Conservation (phyloP, 1,140 invertebrate species). For the Caenorhabditis inopinata region DNA sequence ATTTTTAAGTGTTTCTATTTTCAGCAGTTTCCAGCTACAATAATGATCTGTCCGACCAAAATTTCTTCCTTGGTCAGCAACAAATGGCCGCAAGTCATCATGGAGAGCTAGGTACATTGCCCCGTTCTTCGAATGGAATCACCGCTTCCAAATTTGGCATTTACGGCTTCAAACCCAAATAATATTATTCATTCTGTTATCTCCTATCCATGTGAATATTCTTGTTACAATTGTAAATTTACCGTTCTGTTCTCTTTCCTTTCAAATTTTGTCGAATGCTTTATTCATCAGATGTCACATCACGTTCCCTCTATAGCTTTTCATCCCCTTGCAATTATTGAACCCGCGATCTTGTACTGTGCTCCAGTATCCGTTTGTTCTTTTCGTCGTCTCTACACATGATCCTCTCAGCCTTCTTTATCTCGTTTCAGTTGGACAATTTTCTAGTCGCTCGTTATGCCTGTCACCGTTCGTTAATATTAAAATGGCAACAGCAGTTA, state of each 20-base stretch:
- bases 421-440: constrained; percentile 1
- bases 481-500: not conserved
- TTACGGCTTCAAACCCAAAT: not conserved
- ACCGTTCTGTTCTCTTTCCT: too few relatives aligned
- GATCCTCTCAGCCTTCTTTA: not conserved
- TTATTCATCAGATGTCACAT: not conserved
- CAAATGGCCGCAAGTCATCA: not conserved
- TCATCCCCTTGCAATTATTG: constrained; percentile 12
- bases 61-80: constrained; percentile 7
- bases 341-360: too few relatives aligned
- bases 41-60: not conserved
- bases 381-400: not conserved
- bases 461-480: not conserved
- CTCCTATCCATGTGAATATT: not conserved
- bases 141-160: not conserved
- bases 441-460: not conserved
- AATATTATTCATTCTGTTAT: not conserved
- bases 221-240: constrained; percentile 7
- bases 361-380: not conserved
- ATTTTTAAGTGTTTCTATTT: too few relatives aligned
- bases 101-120: not conserved
- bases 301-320: not conserved
- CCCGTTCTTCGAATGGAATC: not conserved
- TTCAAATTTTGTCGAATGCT: not conserved
- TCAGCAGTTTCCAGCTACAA: constrained; percentile 42